Evolutionary conservation across 2,797 vertebrate species (phyloP).

Genomic region (Cichlasoma orientale): DNA sequence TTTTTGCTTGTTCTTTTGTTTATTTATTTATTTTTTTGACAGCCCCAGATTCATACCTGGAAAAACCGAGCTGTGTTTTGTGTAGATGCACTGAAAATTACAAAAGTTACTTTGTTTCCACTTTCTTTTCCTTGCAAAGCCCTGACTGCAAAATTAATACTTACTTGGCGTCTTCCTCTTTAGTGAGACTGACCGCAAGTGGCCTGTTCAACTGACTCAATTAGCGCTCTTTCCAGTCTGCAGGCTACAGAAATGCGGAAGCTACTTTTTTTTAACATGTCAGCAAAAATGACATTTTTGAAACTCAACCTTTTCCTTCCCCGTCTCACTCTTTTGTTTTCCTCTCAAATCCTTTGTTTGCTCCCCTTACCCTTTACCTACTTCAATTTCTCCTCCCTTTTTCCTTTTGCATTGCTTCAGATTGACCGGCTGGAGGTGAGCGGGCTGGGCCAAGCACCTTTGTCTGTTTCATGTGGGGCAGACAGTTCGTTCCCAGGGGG

Average conservation of each 20-base stretch:
- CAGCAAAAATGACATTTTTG: constrained; percentile 65
- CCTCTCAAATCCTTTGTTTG: not conserved
- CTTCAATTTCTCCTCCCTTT: not conserved
- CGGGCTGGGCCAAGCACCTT: constrained; percentile 79
- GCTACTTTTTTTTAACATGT: constrained; percentile 34
- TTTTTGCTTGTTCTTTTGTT: no score
- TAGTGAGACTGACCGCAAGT: constrained; percentile 42
- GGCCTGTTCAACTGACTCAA: constrained; percentile 21
- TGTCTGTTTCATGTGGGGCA: constrained; percentile 83
- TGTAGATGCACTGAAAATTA: not conserved
- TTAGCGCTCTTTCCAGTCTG: constrained; percentile 2
- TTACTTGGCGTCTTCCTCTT: constrained; percentile 29
- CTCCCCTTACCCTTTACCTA: not conserved
- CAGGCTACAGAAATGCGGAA: constrained; percentile 57
- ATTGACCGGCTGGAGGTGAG: constrained; percentile 94
- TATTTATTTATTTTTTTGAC: not conserved
- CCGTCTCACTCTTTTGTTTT: not conserved
- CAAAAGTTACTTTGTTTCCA: not conserved
- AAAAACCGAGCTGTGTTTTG: not conserved
- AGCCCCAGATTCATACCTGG: not conserved
- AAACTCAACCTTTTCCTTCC: constrained; percentile 16
- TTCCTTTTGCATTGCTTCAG: constrained; percentile 67
- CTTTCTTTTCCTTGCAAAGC: constrained; percentile 58
- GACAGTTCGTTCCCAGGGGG: constrained; percentile 84
- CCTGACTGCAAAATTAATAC: not conserved